These are phyloP conservation scores for Sturmia bella DNA, from an alignment of 2,888 invertebrate genomes.

Conservation along the genomic window DNA sequence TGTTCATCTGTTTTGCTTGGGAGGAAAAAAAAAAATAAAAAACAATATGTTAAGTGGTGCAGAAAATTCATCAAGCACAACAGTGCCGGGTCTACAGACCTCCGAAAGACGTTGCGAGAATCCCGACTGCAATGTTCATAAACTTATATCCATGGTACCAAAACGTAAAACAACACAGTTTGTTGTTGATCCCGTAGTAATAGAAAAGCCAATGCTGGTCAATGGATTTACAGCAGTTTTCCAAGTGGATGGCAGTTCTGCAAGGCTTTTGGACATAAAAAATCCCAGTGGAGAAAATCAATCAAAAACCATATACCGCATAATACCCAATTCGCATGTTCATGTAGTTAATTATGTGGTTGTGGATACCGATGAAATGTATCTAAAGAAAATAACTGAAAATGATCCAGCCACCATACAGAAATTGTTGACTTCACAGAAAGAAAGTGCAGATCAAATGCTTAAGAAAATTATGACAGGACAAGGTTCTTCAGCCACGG, in stretches of 20 bases:
- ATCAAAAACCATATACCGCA: slow-evolving; percentile 76
- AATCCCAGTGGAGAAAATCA: slow-evolving; percentile 63
- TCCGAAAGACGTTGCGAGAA: slow-evolving; percentile 74
- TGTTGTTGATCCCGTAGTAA: slow-evolving; percentile 75
- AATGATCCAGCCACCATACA: slow-evolving; percentile 78
- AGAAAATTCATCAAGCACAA: not conserved
- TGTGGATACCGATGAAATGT: slow-evolving; percentile 77
- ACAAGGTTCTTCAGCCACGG: slow-evolving; percentile 70
- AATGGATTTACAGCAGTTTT: slow-evolving; percentile 80
- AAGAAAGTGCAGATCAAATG: slow-evolving; percentile 78
- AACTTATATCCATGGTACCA: slow-evolving; percentile 76
- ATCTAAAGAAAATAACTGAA: slow-evolving; percentile 77
- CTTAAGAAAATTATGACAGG: slow-evolving; percentile 76
- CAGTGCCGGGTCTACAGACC: slow-evolving; percentile 20
- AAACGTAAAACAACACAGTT: slow-evolving; percentile 78
- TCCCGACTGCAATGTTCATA: slow-evolving; percentile 74
- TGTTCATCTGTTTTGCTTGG: not conserved
- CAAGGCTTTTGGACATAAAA: slow-evolving; percentile 76
- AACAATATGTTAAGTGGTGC: slow-evolving; percentile 2
- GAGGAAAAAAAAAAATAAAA: not conserved
- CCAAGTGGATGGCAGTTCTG: slow-evolving; percentile 77
- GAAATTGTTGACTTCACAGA: slow-evolving; percentile 77
- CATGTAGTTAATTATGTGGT: slow-evolving; percentile 80
- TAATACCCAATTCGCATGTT: slow-evolving; percentile 80
- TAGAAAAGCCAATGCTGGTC: slow-evolving; percentile 78